phyloP scores from a whole-genome alignment of 1,140 invertebrate genomes.

The Trinorchestia longiramus region DNA sequence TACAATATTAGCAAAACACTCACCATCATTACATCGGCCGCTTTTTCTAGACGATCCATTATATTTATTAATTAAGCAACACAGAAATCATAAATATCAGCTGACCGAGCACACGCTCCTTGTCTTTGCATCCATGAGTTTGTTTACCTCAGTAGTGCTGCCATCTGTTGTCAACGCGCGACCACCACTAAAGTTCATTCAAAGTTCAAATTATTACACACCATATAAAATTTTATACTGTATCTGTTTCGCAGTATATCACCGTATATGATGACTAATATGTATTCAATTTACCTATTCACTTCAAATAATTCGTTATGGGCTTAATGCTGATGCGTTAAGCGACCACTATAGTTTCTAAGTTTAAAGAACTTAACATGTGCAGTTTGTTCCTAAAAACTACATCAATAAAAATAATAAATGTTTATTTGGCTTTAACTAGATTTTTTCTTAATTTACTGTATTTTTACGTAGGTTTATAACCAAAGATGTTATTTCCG shows the following conservation, averaged over 20 bases:
- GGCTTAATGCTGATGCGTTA: too few relatives aligned
- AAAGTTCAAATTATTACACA: not conserved
- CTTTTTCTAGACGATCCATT: conserved; percentile 39
- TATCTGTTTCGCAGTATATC: not conserved
- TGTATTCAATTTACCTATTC: too few relatives aligned
- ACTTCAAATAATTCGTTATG: too few relatives aligned
- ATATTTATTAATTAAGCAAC: not conserved
- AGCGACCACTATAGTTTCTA: too few relatives aligned
- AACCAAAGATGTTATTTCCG: too few relatives aligned
- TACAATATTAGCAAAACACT: not conserved
- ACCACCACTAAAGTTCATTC: not conserved
- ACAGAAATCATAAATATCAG: not conserved
- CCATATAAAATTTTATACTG: not conserved
- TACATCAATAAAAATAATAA: too few relatives aligned
- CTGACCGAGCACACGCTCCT: not conserved
- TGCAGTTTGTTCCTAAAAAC: too few relatives aligned
- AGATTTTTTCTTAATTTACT: too few relatives aligned
- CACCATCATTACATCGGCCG: conserved; percentile 36
- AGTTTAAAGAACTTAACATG: too few relatives aligned
- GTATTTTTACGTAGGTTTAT: too few relatives aligned
- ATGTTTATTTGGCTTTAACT: too few relatives aligned
- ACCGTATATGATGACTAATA: too few relatives aligned
- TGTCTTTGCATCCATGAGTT: not conserved
- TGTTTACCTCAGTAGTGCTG: conserved; percentile 11
- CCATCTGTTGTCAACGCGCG: not conserved